These are phyloP conservation scores for Thermophis baileyi DNA, from an alignment of 2,113 vertebrate species.

Conservation along the genomic window DNA sequence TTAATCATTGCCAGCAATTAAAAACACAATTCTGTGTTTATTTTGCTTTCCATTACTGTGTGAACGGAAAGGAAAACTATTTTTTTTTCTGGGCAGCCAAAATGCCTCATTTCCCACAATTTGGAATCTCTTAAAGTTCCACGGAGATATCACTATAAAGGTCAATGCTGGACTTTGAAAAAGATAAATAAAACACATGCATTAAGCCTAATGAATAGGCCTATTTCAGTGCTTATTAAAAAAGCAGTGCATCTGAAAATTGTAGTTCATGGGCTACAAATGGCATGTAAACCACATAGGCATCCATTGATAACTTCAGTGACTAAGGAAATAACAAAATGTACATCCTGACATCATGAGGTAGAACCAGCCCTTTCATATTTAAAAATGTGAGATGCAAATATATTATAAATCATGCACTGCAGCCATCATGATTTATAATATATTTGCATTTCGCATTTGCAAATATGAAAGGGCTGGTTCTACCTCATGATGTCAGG, in stretches of 20 bases:
- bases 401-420: not conserved
- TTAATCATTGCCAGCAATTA: not conserved
- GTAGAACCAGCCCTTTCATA: too few species aligned
- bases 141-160: not conserved
- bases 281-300: too few species aligned
- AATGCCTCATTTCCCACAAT: not conserved
- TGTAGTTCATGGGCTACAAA: not conserved
- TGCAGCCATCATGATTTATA: not conserved
- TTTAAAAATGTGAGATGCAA: too few species aligned
- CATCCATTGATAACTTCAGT: too few species aligned
- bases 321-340: too few species aligned
- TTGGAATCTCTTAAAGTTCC: not conserved
- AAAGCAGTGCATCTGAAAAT: not conserved
- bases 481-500: not conserved
- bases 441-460: not conserved
- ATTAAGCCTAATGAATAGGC: not conserved
- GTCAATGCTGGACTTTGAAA: not conserved
- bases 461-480: not conserved
- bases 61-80: not conserved
- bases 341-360: too few species aligned
- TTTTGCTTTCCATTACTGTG: not conserved
- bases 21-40: not conserved
- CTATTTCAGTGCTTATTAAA: not conserved
- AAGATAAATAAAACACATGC: not conserved
- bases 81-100: not conserved